Conservation (phyloP, 2,113 vertebrate genomes). For the Zapornia atra region DNA sequence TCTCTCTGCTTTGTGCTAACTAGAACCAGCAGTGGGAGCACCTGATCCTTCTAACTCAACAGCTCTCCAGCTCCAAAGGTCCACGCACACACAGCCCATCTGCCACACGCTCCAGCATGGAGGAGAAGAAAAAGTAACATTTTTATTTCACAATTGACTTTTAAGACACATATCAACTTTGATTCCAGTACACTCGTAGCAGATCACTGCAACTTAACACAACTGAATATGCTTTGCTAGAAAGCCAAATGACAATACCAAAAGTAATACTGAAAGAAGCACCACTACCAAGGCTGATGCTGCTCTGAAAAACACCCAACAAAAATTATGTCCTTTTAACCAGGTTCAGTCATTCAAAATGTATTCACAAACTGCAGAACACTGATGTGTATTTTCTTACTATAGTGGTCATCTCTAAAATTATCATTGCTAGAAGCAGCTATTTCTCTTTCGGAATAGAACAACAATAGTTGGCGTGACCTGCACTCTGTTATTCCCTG, state of each 20-base stretch:
- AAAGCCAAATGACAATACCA: background rate
- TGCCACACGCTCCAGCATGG: background rate
- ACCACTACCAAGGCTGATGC: background rate
- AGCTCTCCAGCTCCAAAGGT: background rate
- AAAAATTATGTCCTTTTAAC: background rate
- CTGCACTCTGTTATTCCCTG: background rate
- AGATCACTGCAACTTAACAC: background rate
- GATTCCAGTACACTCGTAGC: background rate
- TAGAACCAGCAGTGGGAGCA: constrained; percentile 48
- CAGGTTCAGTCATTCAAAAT: background rate
- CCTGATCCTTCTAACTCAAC: constrained; percentile 31
- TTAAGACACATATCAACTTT: background rate
- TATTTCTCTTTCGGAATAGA: background rate
- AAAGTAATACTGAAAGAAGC: background rate
- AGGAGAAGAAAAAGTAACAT: background rate
- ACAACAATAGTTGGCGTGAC: background rate
- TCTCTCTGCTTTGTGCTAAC: background rate
- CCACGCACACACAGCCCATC: rapidly evolving
- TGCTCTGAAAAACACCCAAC: background rate
- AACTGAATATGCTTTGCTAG: background rate
- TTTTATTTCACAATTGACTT: background rate
- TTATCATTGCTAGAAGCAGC: background rate
- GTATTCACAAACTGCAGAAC: background rate
- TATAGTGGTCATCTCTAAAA: background rate
- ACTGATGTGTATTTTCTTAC: background rate